Base-by-base conservation (phyloP, 2,888 invertebrate genomes). In the Chironomus tentans region DNA sequence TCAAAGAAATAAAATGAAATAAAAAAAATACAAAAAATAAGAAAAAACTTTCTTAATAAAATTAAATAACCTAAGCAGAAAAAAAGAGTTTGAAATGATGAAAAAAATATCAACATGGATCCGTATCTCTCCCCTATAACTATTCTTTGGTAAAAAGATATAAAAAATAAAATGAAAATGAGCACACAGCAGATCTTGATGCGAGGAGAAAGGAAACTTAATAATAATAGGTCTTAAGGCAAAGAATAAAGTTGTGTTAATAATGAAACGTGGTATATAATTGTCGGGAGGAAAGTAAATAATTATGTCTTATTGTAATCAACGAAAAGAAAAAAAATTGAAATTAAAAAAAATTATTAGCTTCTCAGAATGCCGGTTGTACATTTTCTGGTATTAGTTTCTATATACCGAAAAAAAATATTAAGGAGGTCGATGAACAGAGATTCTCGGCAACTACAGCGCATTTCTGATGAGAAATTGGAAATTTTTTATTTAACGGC, bases 221-320 rank as follows among this genome's bases (percentile, higher is more conserved):
- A 74, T 74, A 68, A 65, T 24, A 4, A 47, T 72, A 72, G 61
- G 61, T 72, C 56, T 71, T 73, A 73, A 73, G 56, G 61, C 22
- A 61, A 72, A 10, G 62, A 28, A n/a, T 50, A 62, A 48, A 74
- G 74, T 74, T 74, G 65, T 74, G 74, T 74, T 74, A 74, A 74
- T 74, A 68, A 18, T 46, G 65, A 73, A 74, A 74, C 48, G 68
- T 74, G 74, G 74, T 74, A 46, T 65, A 65, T 74, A 74, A 65
- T 68, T 74, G 74, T 68, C 15, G 22, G 47, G 47, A 48, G 21
- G 15, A 65, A 48, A 68, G n/a, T 65, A 74, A 62, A 18, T 72
- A 72, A 62, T 72, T 72, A 72, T 72, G 71, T 62, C 72, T 72
- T 50, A 70, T 62, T 72, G 74, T 73, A 73, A 74, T 68, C 38